Percentiles rank a stretch among this genome's conserved stretches.
phyloP scores from a whole-genome alignment of 2,113 vertebrate species.

The Platysternon megacephalum region DNA sequence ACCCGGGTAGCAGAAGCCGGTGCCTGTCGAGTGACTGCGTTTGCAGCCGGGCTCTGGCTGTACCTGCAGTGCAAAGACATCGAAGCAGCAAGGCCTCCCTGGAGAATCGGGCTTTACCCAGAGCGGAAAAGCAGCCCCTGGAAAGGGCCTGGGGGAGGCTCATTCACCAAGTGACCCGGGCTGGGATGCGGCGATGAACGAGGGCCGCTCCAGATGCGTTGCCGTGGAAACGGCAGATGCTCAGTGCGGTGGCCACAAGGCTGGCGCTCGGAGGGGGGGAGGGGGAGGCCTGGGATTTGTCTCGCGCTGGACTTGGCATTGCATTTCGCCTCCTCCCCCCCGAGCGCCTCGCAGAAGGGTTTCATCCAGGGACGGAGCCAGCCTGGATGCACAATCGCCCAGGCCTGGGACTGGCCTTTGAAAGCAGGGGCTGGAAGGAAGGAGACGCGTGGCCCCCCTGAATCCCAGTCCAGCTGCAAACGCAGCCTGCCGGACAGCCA shows the following conservation, averaged over 20 bases:
- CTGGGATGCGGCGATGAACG: too few species aligned
- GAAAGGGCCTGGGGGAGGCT: background rate
- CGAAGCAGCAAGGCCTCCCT: background rate
- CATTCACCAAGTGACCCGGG: background rate
- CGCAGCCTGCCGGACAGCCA: background rate
- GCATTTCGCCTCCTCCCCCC: background rate
- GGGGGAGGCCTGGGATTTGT: background rate
- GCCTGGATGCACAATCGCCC: background rate
- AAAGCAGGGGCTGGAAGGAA: too few species aligned
- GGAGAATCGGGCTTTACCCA: background rate
- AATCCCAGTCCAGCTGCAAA: background rate
- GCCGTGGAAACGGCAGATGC: background rate
- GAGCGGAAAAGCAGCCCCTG: background rate
- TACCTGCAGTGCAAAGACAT: background rate
- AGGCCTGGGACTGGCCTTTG: too few species aligned
- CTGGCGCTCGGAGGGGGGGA: background rate
- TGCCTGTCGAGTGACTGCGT: background rate
- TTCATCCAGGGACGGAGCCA: background rate
- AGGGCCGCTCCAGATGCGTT: background rate
- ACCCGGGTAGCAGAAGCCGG: background rate
- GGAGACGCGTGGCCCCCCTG: too few species aligned
- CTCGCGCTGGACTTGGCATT: background rate
- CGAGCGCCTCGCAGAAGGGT: background rate
- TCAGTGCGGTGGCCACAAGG: background rate
- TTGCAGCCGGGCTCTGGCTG: background rate